These are phyloP conservation scores for Holothuria glaberrima DNA, from an alignment of 35 echinoderm and acorn worm species.

Conservation along the genomic window DNA sequence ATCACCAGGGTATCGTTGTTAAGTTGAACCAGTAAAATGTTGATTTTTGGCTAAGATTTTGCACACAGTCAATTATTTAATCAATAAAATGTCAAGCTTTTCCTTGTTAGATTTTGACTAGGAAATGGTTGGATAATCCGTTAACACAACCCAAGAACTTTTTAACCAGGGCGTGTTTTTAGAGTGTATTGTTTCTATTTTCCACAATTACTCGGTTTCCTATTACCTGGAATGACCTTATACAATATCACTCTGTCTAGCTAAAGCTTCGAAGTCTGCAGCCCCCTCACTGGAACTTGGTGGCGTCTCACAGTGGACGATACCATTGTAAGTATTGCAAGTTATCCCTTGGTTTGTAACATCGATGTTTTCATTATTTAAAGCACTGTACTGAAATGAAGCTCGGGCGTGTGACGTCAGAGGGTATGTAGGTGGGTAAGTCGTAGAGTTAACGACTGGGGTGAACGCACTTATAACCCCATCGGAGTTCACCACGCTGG, in stretches of 20 bases:
- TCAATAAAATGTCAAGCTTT: too few relatives aligned
- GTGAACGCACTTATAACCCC: slow-evolving; percentile 52
- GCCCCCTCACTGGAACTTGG: slow-evolving; percentile 52
- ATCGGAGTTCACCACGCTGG: slow-evolving; percentile 29
- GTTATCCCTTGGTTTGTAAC: not conserved
- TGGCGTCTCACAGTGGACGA: slow-evolving; percentile 52
- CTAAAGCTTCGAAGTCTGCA: not conserved
- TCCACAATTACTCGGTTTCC: too few relatives aligned
- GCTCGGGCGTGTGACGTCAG: slow-evolving; percentile 16
- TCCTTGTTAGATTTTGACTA: too few relatives aligned
- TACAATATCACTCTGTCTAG: slow-evolving; percentile 20
- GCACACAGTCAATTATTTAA: too few relatives aligned
- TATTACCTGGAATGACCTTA: not conserved
- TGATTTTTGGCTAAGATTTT: too few relatives aligned
- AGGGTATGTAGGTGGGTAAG: slow-evolving; percentile 36
- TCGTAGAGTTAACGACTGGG: slow-evolving; percentile 39
- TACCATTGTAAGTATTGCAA: slow-evolving; percentile 35
- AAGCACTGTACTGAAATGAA: slow-evolving; percentile 12
- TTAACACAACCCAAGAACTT: too few relatives aligned
- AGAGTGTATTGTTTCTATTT: too few relatives aligned
- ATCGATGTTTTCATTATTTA: not conserved
- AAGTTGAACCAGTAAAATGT: too few relatives aligned
- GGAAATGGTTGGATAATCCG: too few relatives aligned
- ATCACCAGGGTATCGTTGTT: too few relatives aligned
- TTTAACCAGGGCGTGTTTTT: too few relatives aligned